A percentile compares a stretch with the other conserved stretches of the same genome.
These are phyloP conservation scores for Cremastinae sp. DNA, from an alignment of 2,888 invertebrate genomes.

Conservation along the genomic window DNA sequence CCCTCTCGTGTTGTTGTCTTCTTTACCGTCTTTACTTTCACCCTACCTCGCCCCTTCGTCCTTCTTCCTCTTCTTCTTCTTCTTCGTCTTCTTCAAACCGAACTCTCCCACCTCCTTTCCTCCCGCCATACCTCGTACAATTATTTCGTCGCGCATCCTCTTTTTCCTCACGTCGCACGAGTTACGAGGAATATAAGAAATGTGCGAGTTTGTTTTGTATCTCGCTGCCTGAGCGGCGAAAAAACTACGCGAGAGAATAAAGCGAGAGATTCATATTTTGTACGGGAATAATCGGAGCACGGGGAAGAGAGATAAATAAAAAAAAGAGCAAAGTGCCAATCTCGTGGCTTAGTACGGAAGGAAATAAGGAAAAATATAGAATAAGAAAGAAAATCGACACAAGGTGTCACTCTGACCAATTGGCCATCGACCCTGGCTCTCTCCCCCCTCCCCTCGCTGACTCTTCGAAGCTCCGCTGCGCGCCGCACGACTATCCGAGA, in stretches of 20 bases:
- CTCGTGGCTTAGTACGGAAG: constrained; percentile 10
- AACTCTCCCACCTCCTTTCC: constrained; percentile 24
- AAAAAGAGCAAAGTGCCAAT: not conserved
- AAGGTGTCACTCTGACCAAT: constrained; percentile 52
- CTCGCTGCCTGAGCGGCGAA: constrained; percentile 52
- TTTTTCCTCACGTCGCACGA: constrained; percentile 57
- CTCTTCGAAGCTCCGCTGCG: constrained; percentile 1
- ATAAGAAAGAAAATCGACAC: constrained; percentile 48
- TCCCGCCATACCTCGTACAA: constrained; percentile 42
- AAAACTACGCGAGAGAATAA: too few species aligned
- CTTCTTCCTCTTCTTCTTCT: constrained; percentile 55
- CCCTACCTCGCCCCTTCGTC: constrained; percentile 60
- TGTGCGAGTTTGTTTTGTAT: constrained; percentile 27
- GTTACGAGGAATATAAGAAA: constrained; percentile 36
- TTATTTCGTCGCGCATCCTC: constrained; percentile 45
- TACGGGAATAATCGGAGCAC: constrained; percentile 16
- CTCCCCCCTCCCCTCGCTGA: constrained; percentile 31
- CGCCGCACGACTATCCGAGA: constrained; percentile 33
- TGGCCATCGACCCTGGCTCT: constrained; percentile 48
- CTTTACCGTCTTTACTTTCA: constrained; percentile 76
- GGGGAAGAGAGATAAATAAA: not conserved
- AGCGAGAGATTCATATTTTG: too few species aligned
- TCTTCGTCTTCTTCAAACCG: constrained; percentile 70
- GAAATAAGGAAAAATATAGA: constrained; percentile 16
- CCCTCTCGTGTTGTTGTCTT: constrained; percentile 62